Base-by-base conservation (phyloP, 2,888 invertebrate genomes). In the Scaptomyza caliginosa region DNA sequence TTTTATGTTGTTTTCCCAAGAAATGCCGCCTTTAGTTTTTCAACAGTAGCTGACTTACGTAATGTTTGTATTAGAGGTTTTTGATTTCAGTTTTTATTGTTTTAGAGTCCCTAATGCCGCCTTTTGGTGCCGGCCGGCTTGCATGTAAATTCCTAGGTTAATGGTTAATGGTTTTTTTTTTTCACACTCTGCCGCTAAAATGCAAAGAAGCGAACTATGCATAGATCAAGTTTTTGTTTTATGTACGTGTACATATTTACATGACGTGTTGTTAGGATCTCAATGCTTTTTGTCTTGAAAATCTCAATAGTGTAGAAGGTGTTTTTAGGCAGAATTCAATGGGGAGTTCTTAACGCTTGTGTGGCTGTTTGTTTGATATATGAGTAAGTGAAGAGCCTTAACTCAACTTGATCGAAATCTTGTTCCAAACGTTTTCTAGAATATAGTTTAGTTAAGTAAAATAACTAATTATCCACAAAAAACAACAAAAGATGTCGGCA, bases 131-230 rank as follows among this genome's bases (percentile, higher is more conserved):
- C n/a, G n/a, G n/a, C n/a, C 69, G 71, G 62, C 56, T 43, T 55
- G 38, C 50, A 48, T 56, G 36, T 56, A 39, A 60, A 48, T 67
- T 45, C 54, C 54, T 3, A n/a, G 49, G 19, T 62, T 82, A 81
- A 84, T 85, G 68, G 60, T 32, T n/a, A n/a, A n/a, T n/a, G n/a
- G n/a, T n/a, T n/a, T n/a, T 34, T 34, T 45, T 11, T 79, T 82
- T 83, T 84, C 83, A 84, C 83, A 84, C 83, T 86, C 50, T 65
- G 74, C 76, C 80, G 83, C 80, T 86, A 84, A 84, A 86, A 84
- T 76, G 55, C 63, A 70, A 67, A 78, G 67, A 23, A 17, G 60
- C 17, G 26, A 50, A 45, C 28, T 28, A 5, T 13, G 16, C 46
- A 11, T 28, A 49, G 57, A 36, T 36, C 26, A 57, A 46, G 43